Conservation (phyloP, 2,113 vertebrate species). For the Crypturellus undulatus region DNA sequence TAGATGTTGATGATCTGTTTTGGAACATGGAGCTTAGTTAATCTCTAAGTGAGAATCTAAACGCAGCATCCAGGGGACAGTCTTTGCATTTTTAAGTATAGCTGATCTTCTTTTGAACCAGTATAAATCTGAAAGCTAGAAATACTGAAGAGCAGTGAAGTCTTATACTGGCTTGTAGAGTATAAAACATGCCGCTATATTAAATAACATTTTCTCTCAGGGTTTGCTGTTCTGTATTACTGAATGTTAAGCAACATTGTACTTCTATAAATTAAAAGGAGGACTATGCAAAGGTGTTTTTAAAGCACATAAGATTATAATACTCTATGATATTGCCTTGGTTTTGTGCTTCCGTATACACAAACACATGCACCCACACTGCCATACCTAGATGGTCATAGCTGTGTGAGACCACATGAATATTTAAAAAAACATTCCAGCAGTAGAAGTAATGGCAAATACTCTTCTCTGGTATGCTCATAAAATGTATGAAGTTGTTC, state of each 20-base stretch:
- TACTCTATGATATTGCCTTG: not conserved
- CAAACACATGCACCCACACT: not conserved
- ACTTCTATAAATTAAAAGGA: not conserved
- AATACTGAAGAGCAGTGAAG: not conserved
- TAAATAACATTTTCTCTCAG: not conserved
- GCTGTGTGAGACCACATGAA: not conserved
- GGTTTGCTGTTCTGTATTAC: not conserved
- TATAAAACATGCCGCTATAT: not conserved
- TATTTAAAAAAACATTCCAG: not conserved
- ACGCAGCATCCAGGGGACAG: not conserved
- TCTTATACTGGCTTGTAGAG: not conserved
- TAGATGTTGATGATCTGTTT: slow-evolving; percentile 24
- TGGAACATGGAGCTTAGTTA: not conserved
- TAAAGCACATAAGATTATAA: not conserved
- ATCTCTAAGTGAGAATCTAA: slow-evolving; percentile 14
- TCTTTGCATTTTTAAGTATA: not conserved
- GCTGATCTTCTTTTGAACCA: slow-evolving; percentile 6
- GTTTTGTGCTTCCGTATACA: not conserved
- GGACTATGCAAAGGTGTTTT: not conserved
- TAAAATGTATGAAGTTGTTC: not conserved
- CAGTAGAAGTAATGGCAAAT: not conserved
- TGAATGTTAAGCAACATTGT: not conserved
- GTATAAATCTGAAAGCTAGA: slow-evolving; percentile 14
- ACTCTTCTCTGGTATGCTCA: not conserved
- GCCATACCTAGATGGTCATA: not conserved